Base-by-base conservation (phyloP, 2,797 vertebrate species). In the Decapterus maruadsi region DNA sequence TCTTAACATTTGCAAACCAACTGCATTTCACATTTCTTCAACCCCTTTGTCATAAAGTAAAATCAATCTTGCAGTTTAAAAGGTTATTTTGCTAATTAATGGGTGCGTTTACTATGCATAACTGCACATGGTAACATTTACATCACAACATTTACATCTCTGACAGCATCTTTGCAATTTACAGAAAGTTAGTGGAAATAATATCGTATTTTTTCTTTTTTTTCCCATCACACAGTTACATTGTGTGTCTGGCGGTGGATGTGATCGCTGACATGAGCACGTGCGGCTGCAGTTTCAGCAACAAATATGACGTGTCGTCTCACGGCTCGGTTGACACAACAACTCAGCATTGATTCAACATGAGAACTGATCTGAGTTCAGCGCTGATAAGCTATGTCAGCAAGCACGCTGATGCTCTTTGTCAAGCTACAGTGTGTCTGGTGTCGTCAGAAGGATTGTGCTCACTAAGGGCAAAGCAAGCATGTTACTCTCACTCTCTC, bases 331-430 rank as follows among this genome's bases (percentile, higher is more conserved):
- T 17, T 8, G 42, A 6, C 46, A 8, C 1, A 7, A 75, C 20
- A 26, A 69, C 43, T 43, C 46, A 4, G 53, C 26, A 48, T 43
- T 34, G 17, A 60, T 42, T 55, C 34, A 57, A 62, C 51, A 16
- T 16, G 54, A 66, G 70, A 59, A 46, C 51, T 78, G 80, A 72
- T 69, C 63, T 64, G 74, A 76, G 54, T 57, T 77, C 78, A 68
- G 61, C 3, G 59, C 61, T 63, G 72, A 73, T 71, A 46, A 17
- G 45, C 64, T 6, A 46, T 64, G 72, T 67, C 68, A 29, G 57
- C 20, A 14, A 19, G 6, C 26, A 5, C 16, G 2, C 9, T 67
- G 70, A 42, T 68, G 43, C 48, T 19, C 46, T 59, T 40, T 43
- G n/a, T 22, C 22, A 22, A 63, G 53, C 42, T 57, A 1, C 69